Base-by-base conservation (phyloP, 2,888 invertebrate genomes). In the Acanthosoma haemorrhoidale region DNA sequence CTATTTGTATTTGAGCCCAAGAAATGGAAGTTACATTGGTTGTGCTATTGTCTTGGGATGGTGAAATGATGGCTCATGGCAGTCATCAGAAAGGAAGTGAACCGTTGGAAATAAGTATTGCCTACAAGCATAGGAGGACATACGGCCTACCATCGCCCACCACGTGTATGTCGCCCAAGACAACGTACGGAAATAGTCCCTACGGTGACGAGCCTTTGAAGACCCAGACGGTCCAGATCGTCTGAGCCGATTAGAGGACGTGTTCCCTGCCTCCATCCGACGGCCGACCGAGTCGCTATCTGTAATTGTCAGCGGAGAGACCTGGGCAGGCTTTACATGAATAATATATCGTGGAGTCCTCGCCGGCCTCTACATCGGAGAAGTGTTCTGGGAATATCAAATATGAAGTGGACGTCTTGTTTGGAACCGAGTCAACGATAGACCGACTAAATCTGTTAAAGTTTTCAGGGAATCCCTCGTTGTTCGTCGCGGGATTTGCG, bases 261-360 rank as follows among this genome's bases (percentile, higher is more conserved):
- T 51, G 51, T 51, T 25, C 18, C 51, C 51, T 51, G 51, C 29
- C n/a, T n/a, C n/a, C n/a, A n/a, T n/a, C n/a, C n/a, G n/a, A n/a
- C 51, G 25, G n/a, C 25, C 51, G 51, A 2, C 25, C 13, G 25
- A 25, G 25, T 25, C 51, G 51, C 51, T n/a, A 51, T 51, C 29
- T 25, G 51, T 51, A 51, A 51, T 51, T 25, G 51, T 51, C 51
- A 21, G 25, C 51, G 6, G 4, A n/a, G n/a, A n/a, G n/a, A n/a
- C 51, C 51, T n/a, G 6, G 4, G n/a, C n/a, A n/a, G 51, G 51
- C 51, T 51, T 51, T 51, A 51, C 51, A 51, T 51, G 51, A 51
- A 51, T 51, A 51, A 51, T 51, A 51, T 51, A 51, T 51, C 51
- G 25, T 25, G n/a, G n/a, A n/a, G n/a, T n/a, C n/a, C n/a, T n/a